Conservation (phyloP, 1,140 invertebrate species). For the Tetramorium alpestre region DNA sequence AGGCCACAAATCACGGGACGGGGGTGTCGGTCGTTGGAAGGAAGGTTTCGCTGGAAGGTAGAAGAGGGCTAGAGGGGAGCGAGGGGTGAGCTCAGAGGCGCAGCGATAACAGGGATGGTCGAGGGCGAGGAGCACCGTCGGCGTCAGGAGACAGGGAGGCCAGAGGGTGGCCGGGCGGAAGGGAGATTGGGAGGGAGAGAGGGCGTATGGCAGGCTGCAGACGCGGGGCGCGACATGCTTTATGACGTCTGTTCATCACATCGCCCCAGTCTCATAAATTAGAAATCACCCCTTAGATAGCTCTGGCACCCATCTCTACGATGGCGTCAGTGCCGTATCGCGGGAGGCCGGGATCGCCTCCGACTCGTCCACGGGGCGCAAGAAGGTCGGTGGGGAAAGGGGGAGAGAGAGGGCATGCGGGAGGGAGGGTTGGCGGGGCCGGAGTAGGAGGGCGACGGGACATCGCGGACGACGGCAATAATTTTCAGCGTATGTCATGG, state of each 20-base stretch:
- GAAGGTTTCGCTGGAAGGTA: constrained; percentile 69
- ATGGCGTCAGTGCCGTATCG: constrained; percentile 77
- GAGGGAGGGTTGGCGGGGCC: not conserved
- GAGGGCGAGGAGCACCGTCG: constrained; percentile 56
- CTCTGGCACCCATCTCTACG: constrained; percentile 75
- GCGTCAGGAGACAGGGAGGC: constrained; percentile 69
- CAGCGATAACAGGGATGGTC: constrained; percentile 76
- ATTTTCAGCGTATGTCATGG: constrained; percentile 75
- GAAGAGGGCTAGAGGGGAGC: constrained; percentile 60
- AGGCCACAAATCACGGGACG: constrained; percentile 76
- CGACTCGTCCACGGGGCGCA: constrained; percentile 69
- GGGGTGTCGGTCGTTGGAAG: constrained; percentile 70
- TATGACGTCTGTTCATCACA: constrained; percentile 86
- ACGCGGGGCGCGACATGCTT: constrained; percentile 84
- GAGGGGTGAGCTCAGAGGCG: constrained; percentile 35
- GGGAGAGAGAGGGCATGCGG: constrained; percentile 11
- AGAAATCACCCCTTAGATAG: constrained; percentile 85
- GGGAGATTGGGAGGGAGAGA: constrained; percentile 69
- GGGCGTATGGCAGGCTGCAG: constrained; percentile 79
- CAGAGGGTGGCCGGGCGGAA: constrained; percentile 55
- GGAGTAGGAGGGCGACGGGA: constrained; percentile 41
- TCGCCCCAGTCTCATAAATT: constrained; percentile 86
- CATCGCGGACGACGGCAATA: constrained; percentile 74
- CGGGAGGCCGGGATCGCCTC: constrained; percentile 71
- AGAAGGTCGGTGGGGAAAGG: constrained; percentile 53